Evolutionary conservation across 1,140 invertebrate species (phyloP).

Genomic region (Dinoponera quadriceps): DNA sequence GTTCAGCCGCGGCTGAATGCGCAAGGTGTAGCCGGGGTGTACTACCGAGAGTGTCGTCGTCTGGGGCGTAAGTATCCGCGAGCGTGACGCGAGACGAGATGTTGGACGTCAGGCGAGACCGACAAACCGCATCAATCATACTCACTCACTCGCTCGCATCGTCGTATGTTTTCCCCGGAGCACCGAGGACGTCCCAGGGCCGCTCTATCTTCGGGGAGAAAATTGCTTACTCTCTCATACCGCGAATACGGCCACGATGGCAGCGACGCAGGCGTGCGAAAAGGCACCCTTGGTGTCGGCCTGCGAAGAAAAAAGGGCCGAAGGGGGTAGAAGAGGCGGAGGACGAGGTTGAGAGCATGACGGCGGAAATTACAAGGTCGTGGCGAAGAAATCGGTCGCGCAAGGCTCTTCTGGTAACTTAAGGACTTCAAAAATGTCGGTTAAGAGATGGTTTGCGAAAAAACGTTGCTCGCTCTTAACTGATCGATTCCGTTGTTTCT

Average conservation of each 20-base stretch:
- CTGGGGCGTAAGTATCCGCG: constrained; percentile 47
- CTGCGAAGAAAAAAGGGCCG: constrained; percentile 20
- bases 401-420: not conserved
- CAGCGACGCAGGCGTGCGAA: constrained; percentile 33
- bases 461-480: too few relatives aligned
- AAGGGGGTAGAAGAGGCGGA: not conserved
- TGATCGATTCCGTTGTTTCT: too few relatives aligned
- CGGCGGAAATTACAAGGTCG: constrained; percentile 45
- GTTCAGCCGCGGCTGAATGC: constrained; percentile 34
- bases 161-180: constrained; percentile 62
- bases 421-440: too few relatives aligned
- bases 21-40: constrained; percentile 36
- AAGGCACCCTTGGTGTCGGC: constrained; percentile 27
- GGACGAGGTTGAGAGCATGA: constrained; percentile 5
- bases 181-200: constrained; percentile 54
- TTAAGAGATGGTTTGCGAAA: too few relatives aligned
- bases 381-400: constrained; percentile 25
- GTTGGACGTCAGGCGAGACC: constrained; percentile 64
- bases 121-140: constrained; percentile 78
- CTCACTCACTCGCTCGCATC: constrained; percentile 74
- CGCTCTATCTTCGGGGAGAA: constrained; percentile 74
- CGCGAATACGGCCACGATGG: constrained; percentile 63
- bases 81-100: constrained; percentile 62
- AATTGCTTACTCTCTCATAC: constrained; percentile 71
- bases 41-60: constrained; percentile 49